Percentiles rank a stretch among this genome's conserved stretches.
These are phyloP conservation scores for Brachyrhaphis roseni DNA, from an alignment of 2,797 vertebrate species.

Conservation along the genomic window DNA sequence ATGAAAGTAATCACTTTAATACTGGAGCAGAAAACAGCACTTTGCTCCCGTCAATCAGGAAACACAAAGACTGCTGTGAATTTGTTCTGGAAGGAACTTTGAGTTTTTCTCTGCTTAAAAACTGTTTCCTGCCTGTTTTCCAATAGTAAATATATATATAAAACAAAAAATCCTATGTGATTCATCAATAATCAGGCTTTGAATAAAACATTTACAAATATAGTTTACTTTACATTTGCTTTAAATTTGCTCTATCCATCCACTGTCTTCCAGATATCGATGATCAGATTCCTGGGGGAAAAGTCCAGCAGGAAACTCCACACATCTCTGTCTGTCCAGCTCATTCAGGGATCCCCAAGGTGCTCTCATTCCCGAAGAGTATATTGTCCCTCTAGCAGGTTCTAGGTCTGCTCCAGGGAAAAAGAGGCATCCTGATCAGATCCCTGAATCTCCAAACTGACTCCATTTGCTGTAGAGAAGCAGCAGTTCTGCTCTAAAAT, in stretches of 20 bases:
- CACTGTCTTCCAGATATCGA: not conserved
- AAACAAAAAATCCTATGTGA: not conserved
- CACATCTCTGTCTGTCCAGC: not conserved
- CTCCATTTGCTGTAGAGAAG: not conserved
- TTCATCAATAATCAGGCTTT: not conserved
- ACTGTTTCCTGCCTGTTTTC: not conserved
- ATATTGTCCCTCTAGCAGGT: not conserved
- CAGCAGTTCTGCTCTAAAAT: not conserved
- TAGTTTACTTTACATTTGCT: not conserved
- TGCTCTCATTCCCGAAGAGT: not conserved
- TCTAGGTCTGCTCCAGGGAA: not conserved
- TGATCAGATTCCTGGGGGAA: not conserved
- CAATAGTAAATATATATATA: not conserved
- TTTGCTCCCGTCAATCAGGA: not conserved
- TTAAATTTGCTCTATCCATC: not conserved
- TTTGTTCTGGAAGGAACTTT: not conserved
- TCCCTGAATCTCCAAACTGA: not conserved
- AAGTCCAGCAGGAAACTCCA: not conserved
- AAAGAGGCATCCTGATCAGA: not conserved
- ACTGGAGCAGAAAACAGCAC: not conserved
- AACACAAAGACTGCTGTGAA: not conserved
- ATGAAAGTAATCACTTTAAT: slow-evolving; percentile 33
- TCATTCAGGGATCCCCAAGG: not conserved
- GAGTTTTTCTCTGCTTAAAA: not conserved
- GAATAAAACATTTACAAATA: not conserved